A percentile compares a stretch with the other conserved stretches of the same genome.
phyloP scores from a whole-genome alignment of 2,797 vertebrate species.

The Pelochelys cantorii region DNA sequence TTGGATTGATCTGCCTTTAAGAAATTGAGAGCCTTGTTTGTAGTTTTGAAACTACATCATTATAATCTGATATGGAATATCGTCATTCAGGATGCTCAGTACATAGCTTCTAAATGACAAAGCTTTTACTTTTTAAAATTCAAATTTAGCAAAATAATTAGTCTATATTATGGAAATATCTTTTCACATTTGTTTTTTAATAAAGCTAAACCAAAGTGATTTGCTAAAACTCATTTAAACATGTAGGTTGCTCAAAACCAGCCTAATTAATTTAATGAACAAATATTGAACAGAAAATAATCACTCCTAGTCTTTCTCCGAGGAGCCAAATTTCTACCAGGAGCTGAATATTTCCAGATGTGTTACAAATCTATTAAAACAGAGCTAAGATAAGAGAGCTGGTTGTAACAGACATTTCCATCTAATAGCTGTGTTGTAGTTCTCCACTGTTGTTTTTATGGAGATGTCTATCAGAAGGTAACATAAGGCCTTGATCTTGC shows the following conservation, averaged over 20 bases:
- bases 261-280: neutral
- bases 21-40: constrained; percentile 28
- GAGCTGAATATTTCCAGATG: neutral
- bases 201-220: neutral
- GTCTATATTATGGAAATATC: neutral
- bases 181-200: neutral
- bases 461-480: neutral
- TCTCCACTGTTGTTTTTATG: neutral
- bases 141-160: neutral
- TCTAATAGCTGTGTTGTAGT: neutral
- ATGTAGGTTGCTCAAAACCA: neutral
- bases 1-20: constrained; percentile 35
- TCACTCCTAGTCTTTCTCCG: neutral
- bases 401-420: neutral
- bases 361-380: neutral
- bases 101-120: neutral
- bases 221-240: neutral
- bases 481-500: neutral
- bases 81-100: neutral
- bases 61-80: neutral
- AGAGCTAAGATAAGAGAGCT: neutral
- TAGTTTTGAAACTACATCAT: neutral
- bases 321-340: neutral
- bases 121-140: neutral
- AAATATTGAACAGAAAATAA: neutral